Conservation (phyloP, 2,888 invertebrate species). For the Yponomeuta cagnagella region DNA sequence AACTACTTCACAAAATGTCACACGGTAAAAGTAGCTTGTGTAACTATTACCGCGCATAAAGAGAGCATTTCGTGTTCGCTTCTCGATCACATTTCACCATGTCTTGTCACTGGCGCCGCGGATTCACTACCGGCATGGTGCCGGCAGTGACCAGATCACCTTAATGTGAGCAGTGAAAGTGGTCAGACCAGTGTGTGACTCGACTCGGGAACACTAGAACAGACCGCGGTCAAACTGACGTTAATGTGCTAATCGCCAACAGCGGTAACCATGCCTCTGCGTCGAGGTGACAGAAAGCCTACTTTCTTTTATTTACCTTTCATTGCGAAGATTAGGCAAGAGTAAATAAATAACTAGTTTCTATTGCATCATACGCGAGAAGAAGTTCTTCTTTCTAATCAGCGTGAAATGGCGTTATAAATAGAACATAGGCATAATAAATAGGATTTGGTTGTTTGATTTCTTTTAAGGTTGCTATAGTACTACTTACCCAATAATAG, state of each 20-base stretch:
- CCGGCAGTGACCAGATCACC: not conserved
- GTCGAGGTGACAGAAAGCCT: not conserved
- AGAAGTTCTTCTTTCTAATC: too few species aligned
- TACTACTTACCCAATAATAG: too few species aligned
- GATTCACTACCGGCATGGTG: not conserved
- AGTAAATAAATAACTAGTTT: not conserved
- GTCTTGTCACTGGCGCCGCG: not conserved
- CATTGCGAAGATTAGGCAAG: not conserved
- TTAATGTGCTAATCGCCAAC: not conserved
- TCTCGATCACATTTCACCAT: not conserved
- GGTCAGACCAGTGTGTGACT: slow-evolving; percentile 29
- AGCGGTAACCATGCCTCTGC: not conserved
- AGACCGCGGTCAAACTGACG: not conserved
- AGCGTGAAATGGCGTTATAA: too few species aligned
- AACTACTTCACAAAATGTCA: too few species aligned
- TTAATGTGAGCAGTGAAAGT: slow-evolving; percentile 40
- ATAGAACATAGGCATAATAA: too few species aligned
- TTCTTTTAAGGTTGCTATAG: too few species aligned
- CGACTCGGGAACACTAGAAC: slow-evolving; percentile 11
- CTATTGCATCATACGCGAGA: not conserved
- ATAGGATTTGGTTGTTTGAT: too few species aligned
- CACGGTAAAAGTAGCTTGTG: too few species aligned
- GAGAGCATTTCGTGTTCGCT: not conserved
- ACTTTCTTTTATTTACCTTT: not conserved
- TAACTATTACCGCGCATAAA: not conserved